Evolutionary conservation across 2,113 vertebrate genomes (phyloP).

Genomic region (Dolichallabes microphthalmus): DNA sequence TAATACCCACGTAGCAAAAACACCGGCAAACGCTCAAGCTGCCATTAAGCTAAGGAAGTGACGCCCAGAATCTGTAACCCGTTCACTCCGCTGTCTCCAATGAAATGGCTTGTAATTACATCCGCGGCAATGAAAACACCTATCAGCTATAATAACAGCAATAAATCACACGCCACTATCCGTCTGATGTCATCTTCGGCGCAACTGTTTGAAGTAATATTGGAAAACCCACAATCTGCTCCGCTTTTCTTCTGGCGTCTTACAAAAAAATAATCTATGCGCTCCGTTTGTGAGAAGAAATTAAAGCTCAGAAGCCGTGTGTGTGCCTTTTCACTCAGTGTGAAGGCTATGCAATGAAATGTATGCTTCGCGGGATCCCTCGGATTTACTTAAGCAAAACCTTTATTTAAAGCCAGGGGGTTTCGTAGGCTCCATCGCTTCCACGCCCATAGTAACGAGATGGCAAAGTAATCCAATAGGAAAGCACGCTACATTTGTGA

Average conservation of each 20-base stretch:
- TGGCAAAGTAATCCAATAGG: slow-evolving; percentile 54
- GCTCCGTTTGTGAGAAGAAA: no score
- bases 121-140: background rate
- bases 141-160: background rate
- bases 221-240: background rate
- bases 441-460: slow-evolving; percentile 49
- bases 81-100: background rate
- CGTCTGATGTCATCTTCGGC: background rate
- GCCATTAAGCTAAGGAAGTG: background rate
- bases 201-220: background rate
- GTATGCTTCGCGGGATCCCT: background rate
- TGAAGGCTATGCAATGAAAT: background rate
- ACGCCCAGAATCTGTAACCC: background rate
- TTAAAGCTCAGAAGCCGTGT: background rate
- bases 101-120: background rate
- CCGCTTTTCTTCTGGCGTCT: background rate
- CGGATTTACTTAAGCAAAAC: background rate
- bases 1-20: background rate
- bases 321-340: background rate
- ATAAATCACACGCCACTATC: background rate
- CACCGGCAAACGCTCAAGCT: background rate
- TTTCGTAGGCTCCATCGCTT: slow-evolving; percentile 45
- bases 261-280: background rate
- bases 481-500: slow-evolving; percentile 20
- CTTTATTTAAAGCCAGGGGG: background rate